Evolutionary conservation across 92 coral and sea anemone genomes (phyloP).

Genomic region (Zoanthus sociatus): DNA sequence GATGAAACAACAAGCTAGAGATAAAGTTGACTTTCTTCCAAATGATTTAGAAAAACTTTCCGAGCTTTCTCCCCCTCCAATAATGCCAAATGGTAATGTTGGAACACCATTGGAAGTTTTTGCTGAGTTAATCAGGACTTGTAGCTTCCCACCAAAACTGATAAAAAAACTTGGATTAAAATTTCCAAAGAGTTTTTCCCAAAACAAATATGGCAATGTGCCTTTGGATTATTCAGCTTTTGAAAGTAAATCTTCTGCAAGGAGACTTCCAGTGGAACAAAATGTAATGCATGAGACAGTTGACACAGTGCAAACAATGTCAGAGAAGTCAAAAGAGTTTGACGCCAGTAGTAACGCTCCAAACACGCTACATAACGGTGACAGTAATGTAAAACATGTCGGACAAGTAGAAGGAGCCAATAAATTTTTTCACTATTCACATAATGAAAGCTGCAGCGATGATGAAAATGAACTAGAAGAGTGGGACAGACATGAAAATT

Average conservation of each 20-base stretch:
- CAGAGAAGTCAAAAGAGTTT: not conserved
- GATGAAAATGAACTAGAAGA: constrained; percentile 80
- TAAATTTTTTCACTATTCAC: not conserved
- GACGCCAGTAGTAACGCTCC: not conserved
- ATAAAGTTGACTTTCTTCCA: constrained; percentile 77
- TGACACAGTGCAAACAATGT: not conserved
- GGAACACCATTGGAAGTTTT: constrained; percentile 85
- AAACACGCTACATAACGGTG: not conserved
- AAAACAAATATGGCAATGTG: constrained; percentile 91
- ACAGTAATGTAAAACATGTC: not conserved
- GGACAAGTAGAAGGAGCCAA: not conserved
- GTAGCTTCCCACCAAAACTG: constrained; percentile 91
- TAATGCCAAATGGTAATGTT: constrained; percentile 99
- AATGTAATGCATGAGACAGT: not conserved
- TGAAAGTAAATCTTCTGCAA: constrained; percentile 24
- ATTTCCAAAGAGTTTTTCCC: constrained; percentile 78
- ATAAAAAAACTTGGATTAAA: constrained; percentile 88
- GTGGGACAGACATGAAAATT: constrained; percentile 98
- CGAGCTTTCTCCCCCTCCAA: constrained; percentile 91
- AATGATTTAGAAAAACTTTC: constrained; percentile 78
- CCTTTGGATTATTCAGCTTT: constrained; percentile 80
- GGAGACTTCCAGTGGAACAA: not conserved
- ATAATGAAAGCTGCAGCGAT: not conserved
- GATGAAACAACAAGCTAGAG: constrained; percentile 48
- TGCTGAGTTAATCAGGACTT: constrained; percentile 81